Evolutionary conservation across 1,140 invertebrate genomes (phyloP).

Genomic region (Lordiphosa stackelbergi): DNA sequence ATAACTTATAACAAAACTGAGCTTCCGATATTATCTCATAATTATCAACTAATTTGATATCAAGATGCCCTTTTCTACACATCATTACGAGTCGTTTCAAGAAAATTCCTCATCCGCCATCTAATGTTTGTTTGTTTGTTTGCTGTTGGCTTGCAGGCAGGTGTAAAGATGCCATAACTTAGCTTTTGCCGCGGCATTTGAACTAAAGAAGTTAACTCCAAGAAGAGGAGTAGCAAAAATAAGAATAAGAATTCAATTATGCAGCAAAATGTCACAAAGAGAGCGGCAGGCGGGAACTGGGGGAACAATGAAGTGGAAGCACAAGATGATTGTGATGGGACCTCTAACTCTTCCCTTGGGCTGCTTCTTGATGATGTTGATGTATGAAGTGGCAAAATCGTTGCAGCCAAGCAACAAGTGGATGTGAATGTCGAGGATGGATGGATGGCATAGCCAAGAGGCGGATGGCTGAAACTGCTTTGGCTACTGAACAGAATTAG

Average conservation of each 20-base stretch:
- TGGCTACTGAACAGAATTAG: slow-evolving; percentile 47
- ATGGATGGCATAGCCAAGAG: slow-evolving; percentile 7
- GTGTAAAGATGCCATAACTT: slow-evolving; percentile 67
- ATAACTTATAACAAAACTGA: slow-evolving; percentile 12
- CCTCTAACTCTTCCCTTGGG: slow-evolving; percentile 4
- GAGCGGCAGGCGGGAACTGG: slow-evolving; percentile 6
- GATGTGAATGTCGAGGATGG: slow-evolving; percentile 23
- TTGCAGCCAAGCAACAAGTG: slow-evolving; percentile 53
- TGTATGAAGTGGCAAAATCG: slow-evolving; percentile 65
- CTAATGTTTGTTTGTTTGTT: slow-evolving; percentile 40
- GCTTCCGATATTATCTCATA: slow-evolving; percentile 27
- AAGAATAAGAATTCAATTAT: slow-evolving; percentile 70
- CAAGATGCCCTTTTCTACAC: slow-evolving; percentile 63
- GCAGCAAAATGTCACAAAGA: slow-evolving; percentile 64
- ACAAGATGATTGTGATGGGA: too few relatives aligned
- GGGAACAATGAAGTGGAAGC: too few relatives aligned
- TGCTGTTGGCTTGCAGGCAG: slow-evolving; percentile 32
- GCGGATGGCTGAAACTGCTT: slow-evolving; percentile 32
- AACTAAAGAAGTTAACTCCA: slow-evolving; percentile 22
- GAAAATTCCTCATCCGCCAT: slow-evolving; percentile 45
- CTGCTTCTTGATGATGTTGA: slow-evolving; percentile 34
- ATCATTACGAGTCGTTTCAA: slow-evolving; percentile 42
- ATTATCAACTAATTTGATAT: slow-evolving; percentile 69
- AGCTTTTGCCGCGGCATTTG: slow-evolving; percentile 39
- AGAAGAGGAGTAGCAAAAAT: slow-evolving; percentile 14